phyloP scores from a whole-genome alignment of 2,113 vertebrate genomes.

The Pelobates fuscus region DNA sequence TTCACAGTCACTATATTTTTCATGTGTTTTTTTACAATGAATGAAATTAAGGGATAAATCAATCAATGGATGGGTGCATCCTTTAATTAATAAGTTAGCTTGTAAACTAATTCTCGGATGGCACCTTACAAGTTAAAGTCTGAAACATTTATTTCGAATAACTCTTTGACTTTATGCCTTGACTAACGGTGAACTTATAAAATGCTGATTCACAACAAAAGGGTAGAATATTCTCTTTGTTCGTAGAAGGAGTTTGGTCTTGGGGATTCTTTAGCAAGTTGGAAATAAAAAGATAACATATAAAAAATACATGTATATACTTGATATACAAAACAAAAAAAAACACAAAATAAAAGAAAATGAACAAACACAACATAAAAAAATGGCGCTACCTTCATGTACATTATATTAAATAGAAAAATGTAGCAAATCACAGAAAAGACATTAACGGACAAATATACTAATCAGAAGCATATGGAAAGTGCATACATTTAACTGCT shows the following conservation, averaged over 20 bases:
- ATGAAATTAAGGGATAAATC: too few relatives aligned
- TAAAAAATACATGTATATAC: not conserved
- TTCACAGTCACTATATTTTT: too few relatives aligned
- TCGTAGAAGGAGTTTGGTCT: not conserved
- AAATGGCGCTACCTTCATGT: not conserved
- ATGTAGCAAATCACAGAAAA: not conserved
- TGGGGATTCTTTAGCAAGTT: not conserved
- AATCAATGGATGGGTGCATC: too few relatives aligned
- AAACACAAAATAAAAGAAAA: not conserved
- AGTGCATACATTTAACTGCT: too few relatives aligned
- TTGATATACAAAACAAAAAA: not conserved
- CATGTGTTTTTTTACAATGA: too few relatives aligned
- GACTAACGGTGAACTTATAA: not conserved
- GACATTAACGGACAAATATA: too few relatives aligned
- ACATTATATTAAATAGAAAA: not conserved
- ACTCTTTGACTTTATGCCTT: not conserved
- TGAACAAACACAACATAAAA: not conserved
- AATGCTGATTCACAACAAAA: not conserved
- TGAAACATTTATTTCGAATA: not conserved
- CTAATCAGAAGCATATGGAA: too few relatives aligned
- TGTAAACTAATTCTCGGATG: too few relatives aligned
- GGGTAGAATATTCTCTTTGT: not conserved
- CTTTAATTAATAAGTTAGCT: too few relatives aligned
- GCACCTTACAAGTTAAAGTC: not conserved
- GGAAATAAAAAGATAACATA: not conserved